Evolutionary conservation across 1,140 invertebrate species (phyloP), one percentile per base, ranked within the genome.

Genomic region (Nylanderia fulva): DNA sequence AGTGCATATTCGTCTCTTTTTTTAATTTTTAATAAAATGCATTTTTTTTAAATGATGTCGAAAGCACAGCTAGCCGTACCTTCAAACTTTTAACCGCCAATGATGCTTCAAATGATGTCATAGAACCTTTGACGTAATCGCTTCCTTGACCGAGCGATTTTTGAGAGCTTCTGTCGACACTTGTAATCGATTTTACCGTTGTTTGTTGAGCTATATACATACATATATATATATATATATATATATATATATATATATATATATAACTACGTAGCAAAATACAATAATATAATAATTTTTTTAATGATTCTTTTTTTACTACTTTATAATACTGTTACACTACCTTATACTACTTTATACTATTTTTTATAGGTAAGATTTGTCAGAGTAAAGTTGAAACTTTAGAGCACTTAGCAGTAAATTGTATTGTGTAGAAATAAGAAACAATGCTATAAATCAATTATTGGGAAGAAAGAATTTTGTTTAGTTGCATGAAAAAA

Each of bases 121-220:
- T 69, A 29, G 39, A 88, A 29, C 75, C 84, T 82, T 91, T 91
- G 90, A 91, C 90, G 90, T 87, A 90, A 91, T 87, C 86, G 68
- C 72, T 85, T 77, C 58, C 72, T 75, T 61, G 84, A 54, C 39
- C 39, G 56, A 64, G n/a, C 52, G 74, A 72, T 79, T 68, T 74
- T 27, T 68, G 66, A 85, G 85, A 84, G 87, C 79, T 66, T 64
- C 45, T 79, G 71, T 63, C 56, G 48, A n/a, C 60, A 64, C 86
- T 89, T 52, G 77, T 84, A 61, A 84, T 89, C 84, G 88, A 89
- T 90, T 86, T 90, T 86, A 54, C 75, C 68, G 61, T 72, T 56
- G 71, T 85, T 75, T 45, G 42, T 24, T 48, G 27, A 60, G 58
- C 42, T 8, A n/a, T n/a, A n/a, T n/a, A n/a, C n/a, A n/a, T n/a